Evolutionary conservation across 2,113 vertebrate species (phyloP).

Genomic region (Gallinago undulata): DNA sequence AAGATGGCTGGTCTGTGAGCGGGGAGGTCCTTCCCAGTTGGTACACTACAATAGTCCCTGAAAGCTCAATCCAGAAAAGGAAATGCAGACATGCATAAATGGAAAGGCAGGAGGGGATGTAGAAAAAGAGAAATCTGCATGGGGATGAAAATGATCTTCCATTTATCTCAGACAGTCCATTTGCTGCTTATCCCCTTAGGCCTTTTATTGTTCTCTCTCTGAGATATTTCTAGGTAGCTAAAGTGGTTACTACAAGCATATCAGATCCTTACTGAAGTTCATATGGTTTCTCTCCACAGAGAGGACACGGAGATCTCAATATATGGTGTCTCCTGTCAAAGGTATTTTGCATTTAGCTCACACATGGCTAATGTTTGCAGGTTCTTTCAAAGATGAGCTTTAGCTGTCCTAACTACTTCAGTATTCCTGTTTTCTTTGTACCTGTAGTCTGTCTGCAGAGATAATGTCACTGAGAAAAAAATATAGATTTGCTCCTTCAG

Average conservation of each 20-base stretch:
- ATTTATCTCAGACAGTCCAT: not conserved
- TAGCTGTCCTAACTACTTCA: not conserved
- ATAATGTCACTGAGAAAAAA: not conserved
- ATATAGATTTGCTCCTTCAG: not conserved
- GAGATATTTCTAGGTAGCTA: not conserved
- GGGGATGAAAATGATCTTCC: not conserved
- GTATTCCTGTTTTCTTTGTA: not conserved
- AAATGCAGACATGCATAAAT: not conserved
- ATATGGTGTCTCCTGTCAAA: not conserved
- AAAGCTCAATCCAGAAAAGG: not conserved
- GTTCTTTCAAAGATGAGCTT: not conserved
- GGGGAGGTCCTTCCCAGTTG: not conserved
- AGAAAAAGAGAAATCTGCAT: not conserved
- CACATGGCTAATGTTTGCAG: not conserved
- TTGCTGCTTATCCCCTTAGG: not conserved
- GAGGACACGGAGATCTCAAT: not conserved
- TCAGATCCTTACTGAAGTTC: not conserved
- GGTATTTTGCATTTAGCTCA: not conserved
- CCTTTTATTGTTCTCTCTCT: not conserved
- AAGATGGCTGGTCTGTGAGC: not conserved
- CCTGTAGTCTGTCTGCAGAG: constrained; percentile 2
- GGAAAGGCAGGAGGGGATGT: not conserved
- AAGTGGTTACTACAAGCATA: not conserved
- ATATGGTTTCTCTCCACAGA: not conserved
- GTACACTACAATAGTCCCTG: too few species aligned